Evolutionary conservation across 1,140 invertebrate genomes (phyloP).

Genomic region (Holotrichia oblita): DNA sequence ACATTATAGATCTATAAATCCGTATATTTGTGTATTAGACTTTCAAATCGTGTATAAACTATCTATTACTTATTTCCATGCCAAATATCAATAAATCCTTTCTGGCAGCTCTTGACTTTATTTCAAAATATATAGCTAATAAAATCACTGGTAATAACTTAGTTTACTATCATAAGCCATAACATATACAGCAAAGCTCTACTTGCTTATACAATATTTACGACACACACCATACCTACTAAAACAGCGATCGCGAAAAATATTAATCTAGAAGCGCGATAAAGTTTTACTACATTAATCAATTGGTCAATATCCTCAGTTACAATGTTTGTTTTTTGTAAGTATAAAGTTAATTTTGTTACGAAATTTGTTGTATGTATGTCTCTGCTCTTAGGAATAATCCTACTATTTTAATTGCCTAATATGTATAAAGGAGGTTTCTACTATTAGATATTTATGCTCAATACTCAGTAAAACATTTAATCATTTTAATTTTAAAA

Average conservation of each 20-base stretch:
- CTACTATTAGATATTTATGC: no score
- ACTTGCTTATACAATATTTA: background rate
- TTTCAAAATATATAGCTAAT: background rate
- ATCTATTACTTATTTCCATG: background rate
- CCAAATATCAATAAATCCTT: background rate
- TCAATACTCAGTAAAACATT: no score
- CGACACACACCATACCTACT: background rate
- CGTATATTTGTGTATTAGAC: background rate
- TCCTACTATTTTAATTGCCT: no score
- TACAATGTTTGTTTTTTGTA: no score
- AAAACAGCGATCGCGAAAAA: background rate
- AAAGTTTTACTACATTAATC: constrained; percentile 8
- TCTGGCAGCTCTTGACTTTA: background rate
- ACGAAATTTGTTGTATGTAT: no score
- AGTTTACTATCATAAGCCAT: background rate
- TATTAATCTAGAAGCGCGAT: background rate
- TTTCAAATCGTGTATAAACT: background rate
- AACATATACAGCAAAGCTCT: background rate
- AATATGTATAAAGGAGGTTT: no score
- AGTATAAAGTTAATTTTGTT: no score
- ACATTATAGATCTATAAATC: background rate
- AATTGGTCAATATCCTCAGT: background rate
- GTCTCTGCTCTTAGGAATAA: no score
- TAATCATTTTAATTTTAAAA: no score
- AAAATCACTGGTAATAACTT: background rate